These are phyloP conservation scores for Microctonus brassicae DNA, from an alignment of 2,888 invertebrate species.

Conservation along the genomic window DNA sequence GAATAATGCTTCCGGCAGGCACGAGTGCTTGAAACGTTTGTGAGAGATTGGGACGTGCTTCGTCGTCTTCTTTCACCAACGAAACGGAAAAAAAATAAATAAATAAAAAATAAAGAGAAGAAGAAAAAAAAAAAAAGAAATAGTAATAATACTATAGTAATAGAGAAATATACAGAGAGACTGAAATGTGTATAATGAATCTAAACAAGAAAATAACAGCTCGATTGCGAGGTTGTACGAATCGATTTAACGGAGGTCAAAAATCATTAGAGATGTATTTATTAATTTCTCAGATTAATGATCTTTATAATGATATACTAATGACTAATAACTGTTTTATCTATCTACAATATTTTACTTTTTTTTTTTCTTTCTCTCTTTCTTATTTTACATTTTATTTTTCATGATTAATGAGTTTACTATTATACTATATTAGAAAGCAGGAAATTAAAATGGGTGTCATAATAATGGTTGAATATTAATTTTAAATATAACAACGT, in stretches of 20 bases:
- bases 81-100: constrained; percentile 19
- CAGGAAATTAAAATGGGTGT: constrained; percentile 23
- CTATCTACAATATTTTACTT: not conserved
- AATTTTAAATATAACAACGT: constrained; percentile 19
- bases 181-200: constrained; percentile 20
- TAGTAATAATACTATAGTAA: not conserved
- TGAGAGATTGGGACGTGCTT: constrained; percentile 42
- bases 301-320: not conserved
- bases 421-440: constrained; percentile 23
- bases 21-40: constrained; percentile 42
- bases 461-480: constrained; percentile 13
- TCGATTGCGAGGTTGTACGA: constrained; percentile 21
- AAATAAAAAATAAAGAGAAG: constrained; percentile 15
- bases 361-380: not conserved
- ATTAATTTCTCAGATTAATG: constrained; percentile 6
- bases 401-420: constrained; percentile 21
- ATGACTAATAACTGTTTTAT: not conserved
- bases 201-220: not conserved
- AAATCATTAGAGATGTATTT: constrained; percentile 33
- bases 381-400: not conserved
- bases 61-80: constrained; percentile 19
- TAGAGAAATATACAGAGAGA: not conserved
- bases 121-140: constrained; percentile 3
- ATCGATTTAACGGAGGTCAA: constrained; percentile 41
- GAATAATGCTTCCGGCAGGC: constrained; percentile 50